A percentile compares a stretch with the other conserved stretches of the same genome.
Conservation (phyloP, 2,113 vertebrate species). For the Deroptyus accipitrinus region DNA sequence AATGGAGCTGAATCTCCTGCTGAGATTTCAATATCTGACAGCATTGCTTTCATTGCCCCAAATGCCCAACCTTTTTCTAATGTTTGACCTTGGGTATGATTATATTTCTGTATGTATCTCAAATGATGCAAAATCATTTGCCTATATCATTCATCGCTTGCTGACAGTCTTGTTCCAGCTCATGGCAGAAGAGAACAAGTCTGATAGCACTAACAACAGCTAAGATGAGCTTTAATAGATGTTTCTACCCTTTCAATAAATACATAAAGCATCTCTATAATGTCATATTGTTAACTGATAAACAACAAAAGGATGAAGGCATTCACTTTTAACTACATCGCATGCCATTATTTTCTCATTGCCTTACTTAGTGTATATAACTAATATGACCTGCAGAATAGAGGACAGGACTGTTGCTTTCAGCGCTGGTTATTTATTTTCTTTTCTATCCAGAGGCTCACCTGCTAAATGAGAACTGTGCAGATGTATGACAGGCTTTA, state of each 20-base stretch:
- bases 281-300: slow-evolving; percentile 56
- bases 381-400: not conserved
- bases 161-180: slow-evolving; percentile 60
- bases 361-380: not conserved
- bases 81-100: slow-evolving; percentile 77
- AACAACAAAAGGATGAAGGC: slow-evolving; percentile 54
- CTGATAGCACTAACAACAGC: slow-evolving; percentile 48
- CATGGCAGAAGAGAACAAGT: slow-evolving; percentile 34
- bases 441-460: not conserved
- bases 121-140: slow-evolving; percentile 67
- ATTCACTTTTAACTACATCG: slow-evolving; percentile 43
- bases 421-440: not conserved
- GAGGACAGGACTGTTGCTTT: not conserved
- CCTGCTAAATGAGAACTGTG: not conserved
- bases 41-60: slow-evolving; percentile 72
- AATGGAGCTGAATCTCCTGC: slow-evolving; percentile 77
- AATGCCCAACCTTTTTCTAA: slow-evolving; percentile 72
- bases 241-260: slow-evolving; percentile 38
- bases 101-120: slow-evolving; percentile 70
- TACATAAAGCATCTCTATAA: slow-evolving; percentile 54
- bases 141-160: slow-evolving; percentile 46
- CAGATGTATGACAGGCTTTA: not conserved
- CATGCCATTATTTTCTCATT: slow-evolving; percentile 37
- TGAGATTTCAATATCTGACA: slow-evolving; percentile 80
- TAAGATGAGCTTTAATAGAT: slow-evolving; percentile 60